phyloP scores from a whole-genome alignment of 2,797 vertebrate species.

The Adrianichthys oophorus region DNA sequence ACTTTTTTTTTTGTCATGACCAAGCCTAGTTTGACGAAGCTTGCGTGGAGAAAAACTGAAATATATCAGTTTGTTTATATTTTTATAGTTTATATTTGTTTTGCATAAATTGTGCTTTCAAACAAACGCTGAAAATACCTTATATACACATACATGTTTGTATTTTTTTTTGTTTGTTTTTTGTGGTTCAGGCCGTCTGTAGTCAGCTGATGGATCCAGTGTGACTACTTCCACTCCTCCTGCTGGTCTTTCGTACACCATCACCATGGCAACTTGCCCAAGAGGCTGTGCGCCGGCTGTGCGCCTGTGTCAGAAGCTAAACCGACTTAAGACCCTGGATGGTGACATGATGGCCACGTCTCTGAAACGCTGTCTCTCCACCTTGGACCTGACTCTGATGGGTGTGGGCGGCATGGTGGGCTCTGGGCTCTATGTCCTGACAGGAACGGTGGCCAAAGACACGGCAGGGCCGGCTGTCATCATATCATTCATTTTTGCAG shows the following conservation, averaged over 20 bases:
- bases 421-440: constrained; percentile 93
- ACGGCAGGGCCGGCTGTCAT: constrained; percentile 88
- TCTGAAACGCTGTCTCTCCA: constrained; percentile 90
- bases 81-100: too few relatives aligned
- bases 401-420: constrained; percentile 96
- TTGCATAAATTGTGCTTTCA: too few relatives aligned
- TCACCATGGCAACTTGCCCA: constrained; percentile 82
- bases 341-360: constrained; percentile 92
- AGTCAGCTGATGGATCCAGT: constrained; percentile 57
- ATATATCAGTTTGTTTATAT: too few relatives aligned
- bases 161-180: neutral
- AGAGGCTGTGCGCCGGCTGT: constrained; percentile 77
- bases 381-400: constrained; percentile 88
- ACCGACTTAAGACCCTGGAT: constrained; percentile 91
- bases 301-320: constrained; percentile 89
- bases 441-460: constrained; percentile 93
- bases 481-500: constrained; percentile 88
- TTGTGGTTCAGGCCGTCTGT: constrained; percentile 51
- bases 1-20: neutral
- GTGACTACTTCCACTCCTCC: constrained; percentile 37
- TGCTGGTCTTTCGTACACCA: constrained; percentile 37
- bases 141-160: neutral
- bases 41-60: too few relatives aligned
- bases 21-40: too few relatives aligned
- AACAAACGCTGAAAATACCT: neutral